Evolutionary conservation across 1,140 invertebrate species (phyloP).

Genomic region (Calliphora vicina): DNA sequence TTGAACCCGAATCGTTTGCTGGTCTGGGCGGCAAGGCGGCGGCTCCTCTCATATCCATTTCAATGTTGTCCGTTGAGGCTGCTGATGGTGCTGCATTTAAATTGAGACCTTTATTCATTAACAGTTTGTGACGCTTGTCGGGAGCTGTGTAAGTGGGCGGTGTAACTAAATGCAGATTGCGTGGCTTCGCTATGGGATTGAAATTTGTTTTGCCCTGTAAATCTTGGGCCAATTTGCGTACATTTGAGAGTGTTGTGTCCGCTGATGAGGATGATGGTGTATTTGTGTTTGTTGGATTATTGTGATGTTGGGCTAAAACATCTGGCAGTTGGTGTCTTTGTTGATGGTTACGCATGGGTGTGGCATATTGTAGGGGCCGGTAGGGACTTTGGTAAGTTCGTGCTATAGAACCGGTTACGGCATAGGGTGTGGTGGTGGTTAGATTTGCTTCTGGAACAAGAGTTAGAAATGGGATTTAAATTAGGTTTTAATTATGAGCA

Average conservation of each 20-base stretch:
- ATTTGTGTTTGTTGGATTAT: not conserved
- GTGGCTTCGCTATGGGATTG: constrained; percentile 45
- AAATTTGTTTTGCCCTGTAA: constrained; percentile 49
- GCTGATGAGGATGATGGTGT: not conserved
- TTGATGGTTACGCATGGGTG: constrained; percentile 40
- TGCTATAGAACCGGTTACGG: not conserved
- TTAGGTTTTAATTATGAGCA: not conserved
- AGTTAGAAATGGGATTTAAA: not conserved
- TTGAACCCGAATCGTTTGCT: constrained; percentile 48
- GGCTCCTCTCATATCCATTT: constrained; percentile 54
- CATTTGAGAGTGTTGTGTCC: constrained; percentile 42
- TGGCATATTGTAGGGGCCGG: constrained; percentile 47
- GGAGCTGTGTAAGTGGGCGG: constrained; percentile 39
- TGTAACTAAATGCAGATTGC: constrained; percentile 43
- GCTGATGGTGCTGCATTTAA: not conserved
- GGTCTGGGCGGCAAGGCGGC: constrained; percentile 40
- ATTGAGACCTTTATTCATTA: constrained; percentile 16
- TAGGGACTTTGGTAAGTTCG: constrained; percentile 22
- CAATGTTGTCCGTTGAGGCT: constrained; percentile 32
- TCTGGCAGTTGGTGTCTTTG: constrained; percentile 25
- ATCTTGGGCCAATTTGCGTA: constrained; percentile 51
- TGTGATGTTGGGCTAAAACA: constrained; percentile 1
- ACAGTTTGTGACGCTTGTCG: constrained; percentile 26
- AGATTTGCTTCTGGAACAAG: constrained; percentile 2
- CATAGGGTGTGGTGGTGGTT: constrained; percentile 18